phyloP scores from a whole-genome alignment of 1,140 invertebrate species.

The Philaenus spumarius region DNA sequence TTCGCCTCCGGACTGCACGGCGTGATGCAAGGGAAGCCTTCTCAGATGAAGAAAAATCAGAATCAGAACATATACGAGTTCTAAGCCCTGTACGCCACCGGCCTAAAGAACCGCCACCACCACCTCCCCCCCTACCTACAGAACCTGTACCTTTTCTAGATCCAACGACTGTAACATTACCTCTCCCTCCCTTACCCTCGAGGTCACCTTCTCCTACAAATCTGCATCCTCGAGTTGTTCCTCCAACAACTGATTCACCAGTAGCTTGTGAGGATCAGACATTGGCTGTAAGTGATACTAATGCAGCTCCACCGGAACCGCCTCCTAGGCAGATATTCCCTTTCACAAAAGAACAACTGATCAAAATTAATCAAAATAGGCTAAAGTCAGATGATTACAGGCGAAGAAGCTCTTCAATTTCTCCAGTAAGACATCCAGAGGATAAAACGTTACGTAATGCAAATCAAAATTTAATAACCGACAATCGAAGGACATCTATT shows the following conservation, averaged over 20 bases:
- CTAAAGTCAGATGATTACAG: neutral
- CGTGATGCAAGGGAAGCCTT: slow-evolving; percentile 15
- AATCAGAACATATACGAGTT: slow-evolving; percentile 9
- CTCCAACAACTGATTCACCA: too few species aligned
- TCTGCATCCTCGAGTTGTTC: too few species aligned
- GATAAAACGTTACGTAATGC: too few species aligned
- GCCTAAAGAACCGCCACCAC: slow-evolving; percentile 39
- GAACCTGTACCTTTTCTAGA: slow-evolving; percentile 22
- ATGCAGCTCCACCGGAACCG: slow-evolving; percentile 24
- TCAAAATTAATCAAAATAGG: slow-evolving; percentile 19
- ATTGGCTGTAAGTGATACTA: neutral
- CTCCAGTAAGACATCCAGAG: neutral
- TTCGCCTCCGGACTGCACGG: slow-evolving; percentile 54
- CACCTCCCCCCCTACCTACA: slow-evolving; percentile 40
- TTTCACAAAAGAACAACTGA: slow-evolving; percentile 25
- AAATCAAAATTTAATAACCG: too few species aligned
- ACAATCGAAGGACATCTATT: too few species aligned
- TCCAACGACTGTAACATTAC: slow-evolving; percentile 6
- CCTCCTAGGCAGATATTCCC: slow-evolving; percentile 32
- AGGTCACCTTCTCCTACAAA: too few species aligned
- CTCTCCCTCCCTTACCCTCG: too few species aligned
- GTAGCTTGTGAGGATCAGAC: too few species aligned
- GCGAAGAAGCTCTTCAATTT: slow-evolving; percentile 7
- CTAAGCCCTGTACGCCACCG: slow-evolving; percentile 32
- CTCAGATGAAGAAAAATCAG: neutral